phyloP scores from a whole-genome alignment of 2,888 invertebrate genomes.

The Euproctis similis region DNA sequence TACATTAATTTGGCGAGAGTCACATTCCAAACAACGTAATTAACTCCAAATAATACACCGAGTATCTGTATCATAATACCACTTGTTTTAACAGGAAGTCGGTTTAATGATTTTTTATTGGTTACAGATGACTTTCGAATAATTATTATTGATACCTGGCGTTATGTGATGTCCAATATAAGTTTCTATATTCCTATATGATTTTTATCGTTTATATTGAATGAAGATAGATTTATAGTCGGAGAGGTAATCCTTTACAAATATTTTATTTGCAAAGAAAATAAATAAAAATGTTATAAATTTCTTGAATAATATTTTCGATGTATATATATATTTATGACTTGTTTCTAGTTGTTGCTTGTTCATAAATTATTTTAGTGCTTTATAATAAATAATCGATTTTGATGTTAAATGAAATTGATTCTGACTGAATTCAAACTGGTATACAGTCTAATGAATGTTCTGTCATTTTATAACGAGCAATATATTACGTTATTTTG shows the following conservation, averaged over 20 bases:
- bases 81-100: constrained; percentile 49
- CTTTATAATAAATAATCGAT: constrained; percentile 2
- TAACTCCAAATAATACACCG: constrained; percentile 15
- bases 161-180: constrained; percentile 31
- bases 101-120: constrained; percentile 53
- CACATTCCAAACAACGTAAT: constrained; percentile 19
- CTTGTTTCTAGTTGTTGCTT: neutral
- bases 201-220: constrained; percentile 33
- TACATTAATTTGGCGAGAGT: constrained; percentile 17
- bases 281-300: no score
- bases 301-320: no score
- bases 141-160: constrained; percentile 28
- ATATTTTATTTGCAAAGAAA: no score
- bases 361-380: neutral
- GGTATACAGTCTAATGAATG: neutral
- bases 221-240: constrained; percentile 27
- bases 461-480: constrained; percentile 1
- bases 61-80: constrained; percentile 23
- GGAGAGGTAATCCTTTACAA: constrained; percentile 4
- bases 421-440: constrained; percentile 3
- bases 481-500: neutral
- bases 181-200: constrained; percentile 24
- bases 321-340: neutral
- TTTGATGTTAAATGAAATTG: constrained; percentile 2
- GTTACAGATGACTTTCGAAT: constrained; percentile 47